These are phyloP conservation scores for Neostethus bicornis DNA, from an alignment of 2,797 vertebrate genomes.

Conservation along the genomic window DNA sequence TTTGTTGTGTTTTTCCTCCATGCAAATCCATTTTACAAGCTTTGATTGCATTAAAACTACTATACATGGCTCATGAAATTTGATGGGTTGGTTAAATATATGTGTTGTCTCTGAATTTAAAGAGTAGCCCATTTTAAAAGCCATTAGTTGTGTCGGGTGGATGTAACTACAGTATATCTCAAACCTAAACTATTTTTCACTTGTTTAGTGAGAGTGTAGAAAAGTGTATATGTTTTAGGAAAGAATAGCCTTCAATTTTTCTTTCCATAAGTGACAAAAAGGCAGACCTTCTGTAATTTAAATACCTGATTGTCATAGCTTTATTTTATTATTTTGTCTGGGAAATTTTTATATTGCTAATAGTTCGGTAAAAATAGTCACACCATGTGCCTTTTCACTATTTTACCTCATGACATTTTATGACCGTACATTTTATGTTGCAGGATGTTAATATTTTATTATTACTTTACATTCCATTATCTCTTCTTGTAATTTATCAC, in stretches of 20 bases:
- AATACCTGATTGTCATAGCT: slow-evolving; percentile 37
- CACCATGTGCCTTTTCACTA: slow-evolving; percentile 7
- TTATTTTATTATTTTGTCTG: slow-evolving; percentile 15
- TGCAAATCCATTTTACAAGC: background rate
- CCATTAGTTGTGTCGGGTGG: no score
- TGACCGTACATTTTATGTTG: background rate
- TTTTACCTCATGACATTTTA: background rate
- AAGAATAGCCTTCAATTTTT: slow-evolving; percentile 20
- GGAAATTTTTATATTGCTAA: background rate
- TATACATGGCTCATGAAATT: background rate
- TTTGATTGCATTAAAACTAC: background rate
- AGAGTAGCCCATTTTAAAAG: no score
- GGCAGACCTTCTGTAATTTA: slow-evolving; percentile 29
- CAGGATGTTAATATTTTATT: background rate
- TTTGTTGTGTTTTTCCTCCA: background rate
- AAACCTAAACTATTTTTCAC: no score
- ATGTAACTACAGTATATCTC: no score
- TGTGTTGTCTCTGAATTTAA: slow-evolving; percentile 14
- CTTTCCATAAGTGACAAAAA: slow-evolving; percentile 15
- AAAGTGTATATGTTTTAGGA: background rate
- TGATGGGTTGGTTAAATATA: background rate
- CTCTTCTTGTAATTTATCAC: no score
- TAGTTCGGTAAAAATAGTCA: slow-evolving; percentile 3
- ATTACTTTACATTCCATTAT: no score
- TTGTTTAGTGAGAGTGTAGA: background rate